Conservation (phyloP, 2,888 invertebrate genomes). For the Caenorhabditis imperialis region DNA sequence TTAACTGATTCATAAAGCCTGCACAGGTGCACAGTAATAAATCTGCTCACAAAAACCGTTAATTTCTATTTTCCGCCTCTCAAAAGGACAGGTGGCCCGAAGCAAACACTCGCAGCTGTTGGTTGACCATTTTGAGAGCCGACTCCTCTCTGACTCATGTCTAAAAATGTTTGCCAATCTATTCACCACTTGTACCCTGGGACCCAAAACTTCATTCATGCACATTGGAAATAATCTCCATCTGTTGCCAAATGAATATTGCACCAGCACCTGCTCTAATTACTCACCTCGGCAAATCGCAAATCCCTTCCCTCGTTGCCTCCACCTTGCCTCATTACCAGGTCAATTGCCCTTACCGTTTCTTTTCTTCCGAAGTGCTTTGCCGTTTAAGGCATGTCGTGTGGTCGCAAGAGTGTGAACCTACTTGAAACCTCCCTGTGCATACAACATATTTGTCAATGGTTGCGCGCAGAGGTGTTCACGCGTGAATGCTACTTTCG, state of each 20-base stretch:
- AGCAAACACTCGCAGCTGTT: conserved; percentile 28
- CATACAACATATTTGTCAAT: conserved; percentile 45
- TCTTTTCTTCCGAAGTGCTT: conserved; percentile 1
- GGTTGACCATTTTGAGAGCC: not conserved
- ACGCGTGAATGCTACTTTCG: conserved; percentile 55
- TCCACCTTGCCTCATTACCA: conserved; percentile 36
- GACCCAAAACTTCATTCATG: conserved; percentile 14
- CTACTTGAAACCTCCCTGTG: conserved; percentile 46
- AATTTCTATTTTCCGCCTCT: conserved; percentile 19
- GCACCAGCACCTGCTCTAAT: conserved; percentile 52
- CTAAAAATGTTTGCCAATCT: conserved; percentile 10
- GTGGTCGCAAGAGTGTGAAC: conserved; percentile 26
- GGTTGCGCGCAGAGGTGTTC: conserved; percentile 22
- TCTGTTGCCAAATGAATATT: conserved; percentile 56
- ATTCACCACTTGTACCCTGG: too few species aligned
- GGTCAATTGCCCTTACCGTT: conserved; percentile 41
- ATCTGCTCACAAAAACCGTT: conserved; percentile 1
- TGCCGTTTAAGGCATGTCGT: conserved; percentile 27
- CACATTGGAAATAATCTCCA: conserved; percentile 25
- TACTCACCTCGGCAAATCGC: conserved; percentile 25
- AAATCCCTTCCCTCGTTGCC: conserved; percentile 2
- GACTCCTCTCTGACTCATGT: not conserved
- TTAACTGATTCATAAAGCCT: too few species aligned
- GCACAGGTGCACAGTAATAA: not conserved
- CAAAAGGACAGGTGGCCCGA: conserved; percentile 7